A percentile compares a stretch with the other conserved stretches of the same genome.
phyloP scores from a whole-genome alignment of 2,797 vertebrate genomes.

The Enteromius viviparus region DNA sequence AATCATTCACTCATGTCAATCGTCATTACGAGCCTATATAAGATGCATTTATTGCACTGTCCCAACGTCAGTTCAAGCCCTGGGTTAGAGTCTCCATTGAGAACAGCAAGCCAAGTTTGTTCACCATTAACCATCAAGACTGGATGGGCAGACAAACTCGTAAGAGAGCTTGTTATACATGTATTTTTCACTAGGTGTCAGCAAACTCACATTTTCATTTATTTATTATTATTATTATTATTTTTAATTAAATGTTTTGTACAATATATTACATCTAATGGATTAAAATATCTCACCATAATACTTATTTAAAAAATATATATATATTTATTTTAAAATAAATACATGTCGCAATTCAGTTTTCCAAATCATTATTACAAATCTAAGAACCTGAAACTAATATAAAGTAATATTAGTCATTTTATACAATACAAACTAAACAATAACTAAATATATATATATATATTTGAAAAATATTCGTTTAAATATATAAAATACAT shows the following conservation, averaged over 20 bases:
- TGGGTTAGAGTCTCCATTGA: background rate
- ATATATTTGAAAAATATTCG: background rate
- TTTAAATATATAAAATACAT: background rate
- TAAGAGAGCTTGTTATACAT: slow-evolving; percentile 5
- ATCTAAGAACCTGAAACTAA: background rate
- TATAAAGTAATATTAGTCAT: background rate
- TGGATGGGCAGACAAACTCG: background rate
- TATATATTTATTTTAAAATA: background rate
- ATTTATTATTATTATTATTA: background rate
- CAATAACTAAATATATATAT: background rate
- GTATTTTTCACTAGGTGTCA: slow-evolving; percentile 17
- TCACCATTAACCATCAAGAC: background rate
- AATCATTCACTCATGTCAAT: background rate
- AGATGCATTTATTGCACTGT: background rate
- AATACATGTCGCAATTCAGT: background rate
- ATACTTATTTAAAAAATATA: background rate
- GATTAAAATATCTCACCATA: background rate
- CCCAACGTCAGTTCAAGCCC: background rate
- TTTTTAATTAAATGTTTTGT: background rate
- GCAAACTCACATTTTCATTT: background rate
- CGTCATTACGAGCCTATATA: background rate
- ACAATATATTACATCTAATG: background rate
- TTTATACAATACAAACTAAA: background rate
- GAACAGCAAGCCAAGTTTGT: background rate
- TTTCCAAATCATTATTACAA: background rate